phyloP scores from a whole-genome alignment of 2,797 vertebrate species.

The Trachops cirrhosus region DNA sequence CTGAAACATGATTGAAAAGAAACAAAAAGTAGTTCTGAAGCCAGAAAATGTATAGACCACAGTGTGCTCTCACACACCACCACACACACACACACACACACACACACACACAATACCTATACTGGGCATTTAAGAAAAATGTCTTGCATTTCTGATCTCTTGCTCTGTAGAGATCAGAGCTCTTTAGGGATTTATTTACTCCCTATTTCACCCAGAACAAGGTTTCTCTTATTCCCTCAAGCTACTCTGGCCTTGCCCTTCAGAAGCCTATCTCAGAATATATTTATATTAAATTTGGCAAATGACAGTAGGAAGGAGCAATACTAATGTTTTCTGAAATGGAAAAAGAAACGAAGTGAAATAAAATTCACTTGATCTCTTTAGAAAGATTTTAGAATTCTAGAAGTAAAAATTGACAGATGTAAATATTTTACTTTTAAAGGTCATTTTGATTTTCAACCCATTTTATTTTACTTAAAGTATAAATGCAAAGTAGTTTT shows the following conservation, averaged over 20 bases:
- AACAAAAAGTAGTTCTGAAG: slow-evolving; percentile 29
- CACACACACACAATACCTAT: background rate
- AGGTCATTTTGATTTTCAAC: slow-evolving; percentile 34
- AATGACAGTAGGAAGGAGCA: background rate
- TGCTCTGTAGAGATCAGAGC: background rate
- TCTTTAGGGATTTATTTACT: background rate
- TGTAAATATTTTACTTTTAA: slow-evolving; percentile 41
- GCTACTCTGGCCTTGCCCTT: slow-evolving; percentile 19
- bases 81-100: background rate
- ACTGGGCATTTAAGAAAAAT: background rate
- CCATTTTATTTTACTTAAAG: background rate
- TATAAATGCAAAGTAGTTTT: background rate
- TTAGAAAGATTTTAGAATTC: slow-evolving; percentile 1
- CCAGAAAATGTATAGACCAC: background rate
- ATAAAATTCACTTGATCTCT: slow-evolving; percentile 26
- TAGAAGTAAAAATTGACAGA: slow-evolving; percentile 29
- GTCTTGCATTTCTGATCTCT: background rate
- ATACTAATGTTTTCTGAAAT: slow-evolving; percentile 30
- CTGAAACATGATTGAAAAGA: slow-evolving; percentile 15
- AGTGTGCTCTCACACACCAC: background rate
- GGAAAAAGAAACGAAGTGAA: slow-evolving; percentile 46
- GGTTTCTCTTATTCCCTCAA: background rate
- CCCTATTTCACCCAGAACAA: background rate
- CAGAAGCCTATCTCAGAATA: slow-evolving; percentile 35
- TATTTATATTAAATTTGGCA: slow-evolving; percentile 45